Evolutionary conservation across 2,888 invertebrate genomes (phyloP).

Genomic region (Cheilosia scutellata): DNA sequence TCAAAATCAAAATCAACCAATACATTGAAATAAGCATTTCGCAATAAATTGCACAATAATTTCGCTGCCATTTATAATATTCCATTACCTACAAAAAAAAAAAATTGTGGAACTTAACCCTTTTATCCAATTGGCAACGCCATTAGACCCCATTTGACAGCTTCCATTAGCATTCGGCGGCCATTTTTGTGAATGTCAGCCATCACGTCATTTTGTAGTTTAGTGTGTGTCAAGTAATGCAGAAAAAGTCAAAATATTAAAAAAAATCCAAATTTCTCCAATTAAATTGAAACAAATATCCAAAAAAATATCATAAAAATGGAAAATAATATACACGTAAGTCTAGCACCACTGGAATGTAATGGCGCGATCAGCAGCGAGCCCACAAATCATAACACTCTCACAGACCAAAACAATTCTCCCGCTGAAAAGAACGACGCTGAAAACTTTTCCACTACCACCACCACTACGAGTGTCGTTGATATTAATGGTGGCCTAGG

Average conservation of each 20-base stretch:
- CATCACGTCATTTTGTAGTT: slow-evolving; percentile 77
- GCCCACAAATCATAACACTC: slow-evolving; percentile 53
- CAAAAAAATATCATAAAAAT: slow-evolving; percentile 64
- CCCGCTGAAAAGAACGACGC: slow-evolving; percentile 76
- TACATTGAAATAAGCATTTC: too few species aligned
- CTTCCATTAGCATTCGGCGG: slow-evolving; percentile 68
- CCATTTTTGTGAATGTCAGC: slow-evolving; percentile 78
- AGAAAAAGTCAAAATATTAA: slow-evolving; percentile 72
- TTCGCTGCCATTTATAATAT: too few species aligned
- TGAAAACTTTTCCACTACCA: slow-evolving; percentile 73
- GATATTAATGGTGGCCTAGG: slow-evolving; percentile 43
- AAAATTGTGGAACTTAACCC: neutral
- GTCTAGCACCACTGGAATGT: slow-evolving; percentile 43
- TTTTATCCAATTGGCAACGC: slow-evolving; percentile 46
- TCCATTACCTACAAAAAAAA: too few species aligned
- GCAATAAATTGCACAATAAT: too few species aligned
- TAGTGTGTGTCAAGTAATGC: slow-evolving; percentile 75
- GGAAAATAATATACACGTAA: slow-evolving; percentile 71
- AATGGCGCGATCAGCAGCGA: slow-evolving; percentile 39
- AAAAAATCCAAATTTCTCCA: slow-evolving; percentile 63
- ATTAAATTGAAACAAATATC: slow-evolving; percentile 60
- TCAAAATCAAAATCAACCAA: too few species aligned
- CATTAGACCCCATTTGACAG: slow-evolving; percentile 38
- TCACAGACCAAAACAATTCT: slow-evolving; percentile 70
- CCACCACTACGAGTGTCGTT: slow-evolving; percentile 27